A percentile compares a stretch with the other conserved stretches of the same genome.
Conservation (phyloP, 1,140 invertebrate species). For the Drosophila albomicans region DNA sequence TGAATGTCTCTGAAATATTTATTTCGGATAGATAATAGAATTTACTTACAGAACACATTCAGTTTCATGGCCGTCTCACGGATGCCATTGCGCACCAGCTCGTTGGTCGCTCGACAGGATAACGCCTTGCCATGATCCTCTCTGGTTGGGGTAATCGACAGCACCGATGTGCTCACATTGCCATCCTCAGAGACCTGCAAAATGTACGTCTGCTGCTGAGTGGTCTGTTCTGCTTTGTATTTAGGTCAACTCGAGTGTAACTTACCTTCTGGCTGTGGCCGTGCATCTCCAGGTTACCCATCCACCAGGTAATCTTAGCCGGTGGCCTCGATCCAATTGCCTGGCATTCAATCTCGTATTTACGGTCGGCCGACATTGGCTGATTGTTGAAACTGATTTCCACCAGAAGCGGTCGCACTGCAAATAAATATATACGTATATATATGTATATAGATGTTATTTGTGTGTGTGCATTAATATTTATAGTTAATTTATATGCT, state of each 20-base stretch:
- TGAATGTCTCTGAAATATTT: background rate
- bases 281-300: constrained; percentile 89
- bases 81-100: constrained; percentile 89
- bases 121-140: constrained; percentile 91
- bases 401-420: constrained; percentile 92
- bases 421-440: constrained; percentile 67
- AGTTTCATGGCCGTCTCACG: constrained; percentile 92
- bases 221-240: background rate
- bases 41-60: constrained; percentile 93
- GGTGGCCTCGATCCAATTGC: constrained; percentile 92
- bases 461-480: constrained; percentile 67
- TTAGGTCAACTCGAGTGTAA: background rate
- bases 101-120: constrained; percentile 93
- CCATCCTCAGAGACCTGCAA: constrained; percentile 90
- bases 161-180: constrained; percentile 91
- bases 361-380: constrained; percentile 92
- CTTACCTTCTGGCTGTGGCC: constrained; percentile 82
- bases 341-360: constrained; percentile 91
- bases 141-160: constrained; percentile 90
- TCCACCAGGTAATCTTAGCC: constrained; percentile 92
- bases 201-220: background rate
- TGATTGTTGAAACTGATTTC: constrained; percentile 91
- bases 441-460: constrained; percentile 59
- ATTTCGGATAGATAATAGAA: background rate
- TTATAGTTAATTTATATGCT: constrained; percentile 78